These are phyloP conservation scores for Lordiphosa fenestrarum DNA, from an alignment of 2,888 invertebrate genomes.

Conservation along the genomic window DNA sequence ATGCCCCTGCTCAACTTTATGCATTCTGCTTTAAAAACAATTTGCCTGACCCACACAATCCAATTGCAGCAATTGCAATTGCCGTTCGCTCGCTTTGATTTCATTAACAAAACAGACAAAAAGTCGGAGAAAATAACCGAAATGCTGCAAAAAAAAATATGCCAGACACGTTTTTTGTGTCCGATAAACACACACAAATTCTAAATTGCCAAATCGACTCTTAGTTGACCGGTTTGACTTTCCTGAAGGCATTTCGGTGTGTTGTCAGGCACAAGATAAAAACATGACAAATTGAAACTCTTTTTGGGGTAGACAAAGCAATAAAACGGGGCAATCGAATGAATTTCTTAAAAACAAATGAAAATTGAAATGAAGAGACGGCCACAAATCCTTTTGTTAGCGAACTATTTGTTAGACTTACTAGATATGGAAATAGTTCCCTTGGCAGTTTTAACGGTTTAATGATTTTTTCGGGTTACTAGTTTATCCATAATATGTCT, in stretches of 20 bases:
- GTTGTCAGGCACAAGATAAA: constrained; percentile 1
- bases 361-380: too few species aligned
- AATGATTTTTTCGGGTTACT: too few species aligned
- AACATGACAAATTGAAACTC: too few species aligned
- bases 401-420: too few species aligned
- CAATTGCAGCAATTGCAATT: constrained; percentile 20
- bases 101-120: constrained; percentile 36
- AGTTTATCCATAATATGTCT: too few species aligned
- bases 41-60: constrained; percentile 31
- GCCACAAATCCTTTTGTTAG: too few species aligned
- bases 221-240: constrained; percentile 19
- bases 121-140: not conserved
- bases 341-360: too few species aligned
- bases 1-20: constrained; percentile 38
- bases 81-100: constrained; percentile 27
- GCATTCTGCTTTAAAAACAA: constrained; percentile 39
- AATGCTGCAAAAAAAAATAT: constrained; percentile 20
- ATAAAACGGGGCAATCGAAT: too few species aligned
- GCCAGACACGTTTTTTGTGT: constrained; percentile 42
- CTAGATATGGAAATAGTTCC: too few species aligned
- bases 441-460: too few species aligned
- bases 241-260: constrained; percentile 7
- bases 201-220: constrained; percentile 42
- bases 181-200: constrained; percentile 5
- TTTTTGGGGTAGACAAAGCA: too few species aligned